Percentiles rank a stretch among this genome's conserved stretches.
Conservation (phyloP, 2,888 invertebrate species). For the Sesia apiformis region DNA sequence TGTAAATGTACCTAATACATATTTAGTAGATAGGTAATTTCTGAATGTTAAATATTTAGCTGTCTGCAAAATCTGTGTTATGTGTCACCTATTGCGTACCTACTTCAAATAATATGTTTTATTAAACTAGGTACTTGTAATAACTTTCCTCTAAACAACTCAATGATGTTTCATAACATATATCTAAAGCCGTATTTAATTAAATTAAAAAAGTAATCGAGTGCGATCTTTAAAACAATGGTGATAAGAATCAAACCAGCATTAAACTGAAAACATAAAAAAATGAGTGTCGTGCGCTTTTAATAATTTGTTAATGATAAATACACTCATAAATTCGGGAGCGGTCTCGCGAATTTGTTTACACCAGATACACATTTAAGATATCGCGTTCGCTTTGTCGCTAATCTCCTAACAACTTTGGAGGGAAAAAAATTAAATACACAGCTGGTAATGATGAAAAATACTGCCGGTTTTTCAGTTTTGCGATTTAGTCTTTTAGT, state of each 20-base stretch:
- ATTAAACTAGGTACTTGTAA: no score
- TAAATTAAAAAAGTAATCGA: background rate
- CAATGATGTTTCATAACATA: no score
- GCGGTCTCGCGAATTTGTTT: conserved; percentile 69
- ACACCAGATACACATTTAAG: conserved; percentile 73
- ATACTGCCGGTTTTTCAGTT: no score
- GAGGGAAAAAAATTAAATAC: conserved; percentile 66
- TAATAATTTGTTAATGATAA: conserved; percentile 76
- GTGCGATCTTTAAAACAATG: conserved; percentile 26
- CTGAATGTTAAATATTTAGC: no score
- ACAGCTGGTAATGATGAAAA: conserved; percentile 57
- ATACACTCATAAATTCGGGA: conserved; percentile 72
- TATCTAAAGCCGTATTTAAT: background rate
- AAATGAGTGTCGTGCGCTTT: conserved; percentile 52
- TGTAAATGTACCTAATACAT: no score
- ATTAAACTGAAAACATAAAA: conserved; percentile 48
- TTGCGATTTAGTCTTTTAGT: no score
- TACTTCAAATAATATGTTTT: no score
- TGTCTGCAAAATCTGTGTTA: no score
- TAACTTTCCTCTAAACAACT: no score
- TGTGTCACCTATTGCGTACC: no score
- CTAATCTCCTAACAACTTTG: conserved; percentile 72
- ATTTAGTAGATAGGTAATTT: no score
- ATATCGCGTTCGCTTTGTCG: conserved; percentile 68
- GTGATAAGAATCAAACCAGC: conserved; percentile 49